Percentiles rank a stretch among this genome's conserved stretches.
phyloP scores from a whole-genome alignment of 2,888 invertebrate genomes.

The Ectemnius continuus region DNA sequence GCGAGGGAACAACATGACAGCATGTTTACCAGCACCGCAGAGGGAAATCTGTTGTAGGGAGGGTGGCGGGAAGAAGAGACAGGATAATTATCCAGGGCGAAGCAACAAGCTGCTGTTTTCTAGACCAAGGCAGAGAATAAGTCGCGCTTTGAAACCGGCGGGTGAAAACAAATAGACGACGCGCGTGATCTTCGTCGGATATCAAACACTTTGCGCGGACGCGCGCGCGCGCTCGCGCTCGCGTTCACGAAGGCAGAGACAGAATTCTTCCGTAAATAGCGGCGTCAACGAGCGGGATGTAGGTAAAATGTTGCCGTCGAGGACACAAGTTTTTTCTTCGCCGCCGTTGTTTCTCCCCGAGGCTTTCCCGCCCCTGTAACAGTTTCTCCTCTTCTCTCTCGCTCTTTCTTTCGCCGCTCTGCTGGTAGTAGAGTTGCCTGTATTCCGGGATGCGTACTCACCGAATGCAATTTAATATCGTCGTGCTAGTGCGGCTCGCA shows the following conservation, averaged over 20 bases:
- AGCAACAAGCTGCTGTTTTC: background rate
- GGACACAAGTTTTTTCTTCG: conserved; percentile 12
- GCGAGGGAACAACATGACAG: background rate
- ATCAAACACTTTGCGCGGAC: too few relatives aligned
- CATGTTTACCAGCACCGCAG: background rate
- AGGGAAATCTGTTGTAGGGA: background rate
- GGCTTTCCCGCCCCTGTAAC: conserved; percentile 8
- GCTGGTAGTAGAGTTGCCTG: conserved; percentile 3
- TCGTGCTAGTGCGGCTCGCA: conserved; percentile 12
- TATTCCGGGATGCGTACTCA: conserved; percentile 30
- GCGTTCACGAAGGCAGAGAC: too few relatives aligned
- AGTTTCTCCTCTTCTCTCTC: conserved; percentile 6
- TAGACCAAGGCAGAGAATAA: background rate
- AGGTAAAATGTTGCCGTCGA: too few relatives aligned
- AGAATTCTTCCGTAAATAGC: too few relatives aligned
- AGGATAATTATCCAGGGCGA: conserved; percentile 10
- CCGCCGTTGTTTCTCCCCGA: background rate
- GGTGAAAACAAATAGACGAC: too few relatives aligned
- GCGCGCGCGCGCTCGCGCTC: too few relatives aligned
- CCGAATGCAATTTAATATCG: conserved; percentile 57
- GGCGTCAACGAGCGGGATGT: too few relatives aligned
- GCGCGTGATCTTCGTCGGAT: too few relatives aligned
- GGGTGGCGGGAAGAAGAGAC: background rate
- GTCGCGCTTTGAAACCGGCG: background rate
- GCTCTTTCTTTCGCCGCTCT: conserved; percentile 17